Base-by-base conservation (phyloP, 2,113 vertebrate genomes). In the Menura novaehollandiae region DNA sequence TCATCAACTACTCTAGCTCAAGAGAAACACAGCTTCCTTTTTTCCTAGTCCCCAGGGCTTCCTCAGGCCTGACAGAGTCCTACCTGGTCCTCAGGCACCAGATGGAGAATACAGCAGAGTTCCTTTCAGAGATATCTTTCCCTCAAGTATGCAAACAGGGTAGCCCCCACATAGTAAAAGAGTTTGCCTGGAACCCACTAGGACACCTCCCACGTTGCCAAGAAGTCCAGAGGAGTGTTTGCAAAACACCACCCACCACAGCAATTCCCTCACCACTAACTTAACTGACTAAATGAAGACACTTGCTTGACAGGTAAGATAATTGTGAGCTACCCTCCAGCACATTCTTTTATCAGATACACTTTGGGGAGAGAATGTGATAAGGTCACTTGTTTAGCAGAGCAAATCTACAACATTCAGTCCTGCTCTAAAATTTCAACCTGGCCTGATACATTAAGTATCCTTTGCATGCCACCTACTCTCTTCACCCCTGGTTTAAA, bases 321-420 rank as follows among this genome's bases (percentile, higher is more conserved):
- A 96, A 97, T 91, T 76, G 73, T n/a, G 53, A 93, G 73, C 88
- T 87, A 95, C 88, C 95, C 95, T 97, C 75, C 46, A 83, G 93
- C 67, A 97, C 53, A 91, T 51, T 93, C 81, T 93, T 96, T 97
- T 96, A 96, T 95, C 95, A 85, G 91, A 91, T 92, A 78, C 5
- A 33, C 69, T 77, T 88, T 90, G 82, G 76, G 23, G 24, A 95
- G 83, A 95, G 81, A 95, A 92, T 58, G 44, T 67, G 84, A 90
- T 95, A 97, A 95, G 94, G 67, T 66, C 85, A 95, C 87, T 41
- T 26, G 67, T 75, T 91, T 90, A 95, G 88, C 74, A 95, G 79
- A 93, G 79, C 52, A 94, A 68, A 91, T 85, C 83, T 85, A 64
- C 44, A 58, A 75, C 52, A 85, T 94, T 95, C 79, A 85, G 30